Percentiles rank a stretch among this genome's conserved stretches.
Evolutionary conservation across 1,140 invertebrate genomes (phyloP).

Genomic region (Luehdorfia chinensis): DNA sequence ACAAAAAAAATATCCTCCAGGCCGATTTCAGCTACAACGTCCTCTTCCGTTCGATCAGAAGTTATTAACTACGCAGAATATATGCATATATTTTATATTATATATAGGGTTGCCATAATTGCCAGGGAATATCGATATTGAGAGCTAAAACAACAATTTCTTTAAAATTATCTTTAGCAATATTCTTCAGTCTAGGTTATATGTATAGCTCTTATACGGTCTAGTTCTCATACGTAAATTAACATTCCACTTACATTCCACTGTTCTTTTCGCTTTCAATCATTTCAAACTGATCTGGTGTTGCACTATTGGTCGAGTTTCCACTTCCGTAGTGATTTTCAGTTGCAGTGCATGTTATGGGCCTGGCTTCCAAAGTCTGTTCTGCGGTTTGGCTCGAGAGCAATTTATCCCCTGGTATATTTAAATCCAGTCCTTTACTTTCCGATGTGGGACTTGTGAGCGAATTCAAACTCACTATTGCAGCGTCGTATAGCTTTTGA

Average conservation of each 20-base stretch:
- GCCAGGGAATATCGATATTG: no score
- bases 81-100: no score
- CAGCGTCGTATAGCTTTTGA: slow-evolving; percentile 74
- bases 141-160: no score
- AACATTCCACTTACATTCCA: slow-evolving; percentile 66
- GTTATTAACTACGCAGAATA: no score
- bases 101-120: no score
- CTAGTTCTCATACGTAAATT: no score
- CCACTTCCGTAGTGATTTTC: slow-evolving; percentile 75
- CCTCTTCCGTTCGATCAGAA: no score
- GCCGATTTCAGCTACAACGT: no score
- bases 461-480: slow-evolving; percentile 70
- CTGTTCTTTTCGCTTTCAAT: slow-evolving; percentile 72
- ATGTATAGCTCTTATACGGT: no score
- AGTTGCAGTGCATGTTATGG: slow-evolving; percentile 60
- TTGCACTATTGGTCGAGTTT: slow-evolving; percentile 68
- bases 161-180: no score
- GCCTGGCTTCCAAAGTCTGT: slow-evolving; percentile 38
- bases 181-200: no score
- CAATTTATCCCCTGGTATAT: slow-evolving; percentile 54
- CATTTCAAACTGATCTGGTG: slow-evolving; percentile 75
- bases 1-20: no score
- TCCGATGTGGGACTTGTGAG: slow-evolving; percentile 68
- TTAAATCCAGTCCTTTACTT: slow-evolving; percentile 49
- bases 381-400: slow-evolving; percentile 29